Conservation (phyloP, 2,113 vertebrate genomes). For the Upupa epops region DNA sequence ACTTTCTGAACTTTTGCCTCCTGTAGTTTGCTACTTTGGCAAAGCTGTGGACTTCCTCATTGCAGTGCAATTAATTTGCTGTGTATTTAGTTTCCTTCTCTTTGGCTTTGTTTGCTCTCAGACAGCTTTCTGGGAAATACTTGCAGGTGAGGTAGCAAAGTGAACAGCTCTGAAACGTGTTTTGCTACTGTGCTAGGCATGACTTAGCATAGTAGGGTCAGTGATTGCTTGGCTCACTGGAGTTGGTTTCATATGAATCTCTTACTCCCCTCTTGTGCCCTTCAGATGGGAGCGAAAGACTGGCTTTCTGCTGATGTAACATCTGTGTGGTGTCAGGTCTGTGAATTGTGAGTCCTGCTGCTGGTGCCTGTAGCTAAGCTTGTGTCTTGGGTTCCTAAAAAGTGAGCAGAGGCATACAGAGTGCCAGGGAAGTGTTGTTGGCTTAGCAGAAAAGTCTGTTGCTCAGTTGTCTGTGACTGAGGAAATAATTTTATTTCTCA, state of each 20-base stretch:
- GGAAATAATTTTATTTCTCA: background rate
- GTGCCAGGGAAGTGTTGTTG: background rate
- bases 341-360: background rate
- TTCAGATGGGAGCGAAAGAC: background rate
- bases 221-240: background rate
- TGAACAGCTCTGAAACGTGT: rapidly evolving
- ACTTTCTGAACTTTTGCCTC: background rate
- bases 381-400: background rate
- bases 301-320: background rate
- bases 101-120: background rate
- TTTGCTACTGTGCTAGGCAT: background rate
- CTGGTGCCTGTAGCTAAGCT: background rate
- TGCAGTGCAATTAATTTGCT: background rate
- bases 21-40: background rate
- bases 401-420: background rate
- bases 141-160: too few relatives aligned
- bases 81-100: background rate
- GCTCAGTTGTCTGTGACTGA: background rate
- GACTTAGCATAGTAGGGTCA: background rate
- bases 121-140: background rate
- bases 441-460: background rate
- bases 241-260: background rate
- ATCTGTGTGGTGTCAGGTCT: background rate
- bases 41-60: background rate
- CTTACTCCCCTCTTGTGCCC: background rate